Base-by-base conservation (phyloP, 2,888 invertebrate genomes). In the Hyposoter dolosus region DNA sequence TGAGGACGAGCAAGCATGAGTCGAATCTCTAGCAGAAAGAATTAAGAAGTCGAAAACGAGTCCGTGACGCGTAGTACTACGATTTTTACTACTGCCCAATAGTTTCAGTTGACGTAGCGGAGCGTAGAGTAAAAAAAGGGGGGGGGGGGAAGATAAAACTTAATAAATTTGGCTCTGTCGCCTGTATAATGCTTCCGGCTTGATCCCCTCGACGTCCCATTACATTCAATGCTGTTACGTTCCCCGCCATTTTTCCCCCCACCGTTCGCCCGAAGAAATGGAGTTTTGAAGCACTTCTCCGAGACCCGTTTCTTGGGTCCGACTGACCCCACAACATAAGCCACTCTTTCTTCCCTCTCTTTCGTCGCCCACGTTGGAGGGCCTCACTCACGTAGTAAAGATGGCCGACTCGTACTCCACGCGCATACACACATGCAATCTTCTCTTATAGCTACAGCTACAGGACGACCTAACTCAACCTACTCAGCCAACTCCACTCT, bases 321-420 rank as follows among this genome's bases (percentile, higher is more conserved):
- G 77, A 80, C 85, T 88, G 80, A 82, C 85, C 83, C 87, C 88
- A 87, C 88, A 76, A 74, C 47, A 65, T 23, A 15, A 60, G 53
- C 45, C 45, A 12, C 56, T 23, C 40, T 69, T 65, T 65, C 56
- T 43, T 43, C 79, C 32, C 83, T 79, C 86, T 4, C 72, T 32
- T 53, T 10, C 6, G 28, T 93, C 92, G 92, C 93, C 92, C 93
- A 92, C 93, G 92, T 92, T 78, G 87, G 76, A 85, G 80, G 72
- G 60, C 69, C 71, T 79, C 87, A 78, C 71, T 79, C 87, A 78
- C 91, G 92, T 93, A 93, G 93, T 93, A 93, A 93, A 93, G 90
- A 93, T 93, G 92, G 91, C 91, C 88, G 86, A 68, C 68, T 86
- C 60, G 53, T 77, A 56, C 53, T 90, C 87, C 88, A 78, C 86